phyloP scores from a whole-genome alignment of 2,113 vertebrate species.

The Chelonoidis abingdonii region DNA sequence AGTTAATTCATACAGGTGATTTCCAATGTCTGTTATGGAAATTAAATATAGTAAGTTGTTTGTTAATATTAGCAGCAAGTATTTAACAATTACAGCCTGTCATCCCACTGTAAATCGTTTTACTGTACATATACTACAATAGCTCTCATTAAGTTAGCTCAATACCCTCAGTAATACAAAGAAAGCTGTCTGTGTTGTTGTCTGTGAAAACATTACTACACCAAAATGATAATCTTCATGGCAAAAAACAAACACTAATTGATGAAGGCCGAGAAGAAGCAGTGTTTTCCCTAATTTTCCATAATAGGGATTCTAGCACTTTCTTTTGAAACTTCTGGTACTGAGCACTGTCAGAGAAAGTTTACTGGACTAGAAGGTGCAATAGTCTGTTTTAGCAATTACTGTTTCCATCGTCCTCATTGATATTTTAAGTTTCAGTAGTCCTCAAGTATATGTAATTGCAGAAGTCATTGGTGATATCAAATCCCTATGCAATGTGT shows the following conservation, averaged over 20 bases:
- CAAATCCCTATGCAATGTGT: background rate
- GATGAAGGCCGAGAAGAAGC: background rate
- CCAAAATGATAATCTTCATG: background rate
- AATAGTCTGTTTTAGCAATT: background rate
- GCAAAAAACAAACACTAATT: background rate
- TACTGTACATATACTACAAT: background rate
- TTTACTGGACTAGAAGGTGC: background rate
- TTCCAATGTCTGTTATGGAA: conserved; percentile 16
- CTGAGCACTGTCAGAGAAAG: background rate
- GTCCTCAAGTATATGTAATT: background rate
- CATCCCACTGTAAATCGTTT: conserved; percentile 7
- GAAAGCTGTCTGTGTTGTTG: background rate
- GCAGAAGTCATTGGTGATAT: background rate
- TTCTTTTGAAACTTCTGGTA: background rate
- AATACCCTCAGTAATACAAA: background rate
- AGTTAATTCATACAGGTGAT: background rate
- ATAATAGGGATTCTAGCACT: background rate
- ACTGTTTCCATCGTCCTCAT: background rate
- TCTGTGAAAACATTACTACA: background rate
- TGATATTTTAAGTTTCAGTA: background rate
- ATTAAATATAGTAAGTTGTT: conserved; percentile 8
- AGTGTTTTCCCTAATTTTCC: background rate
- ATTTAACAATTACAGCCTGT: background rate
- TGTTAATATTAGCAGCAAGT: conserved; percentile 4
- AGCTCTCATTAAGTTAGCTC: background rate